A percentile compares a stretch with the other conserved stretches of the same genome.
Evolutionary conservation across 2,888 invertebrate species (phyloP).

Genomic region (Heteromurus nitidus): DNA sequence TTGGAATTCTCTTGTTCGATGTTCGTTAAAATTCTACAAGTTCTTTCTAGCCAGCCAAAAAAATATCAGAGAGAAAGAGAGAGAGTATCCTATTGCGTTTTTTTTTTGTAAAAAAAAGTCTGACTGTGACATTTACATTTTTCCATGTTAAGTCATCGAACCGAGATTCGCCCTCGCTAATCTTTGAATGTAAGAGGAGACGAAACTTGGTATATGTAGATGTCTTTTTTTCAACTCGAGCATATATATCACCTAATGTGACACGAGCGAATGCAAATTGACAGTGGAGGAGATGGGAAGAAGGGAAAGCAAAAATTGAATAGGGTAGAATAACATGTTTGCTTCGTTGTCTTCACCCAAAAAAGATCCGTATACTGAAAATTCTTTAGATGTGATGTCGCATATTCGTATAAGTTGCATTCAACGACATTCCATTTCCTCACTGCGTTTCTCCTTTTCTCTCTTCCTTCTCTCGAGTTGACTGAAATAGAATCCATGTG

Average conservation of each 20-base stretch:
- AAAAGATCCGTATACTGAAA: conserved; percentile 17
- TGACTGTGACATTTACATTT: conserved; percentile 56
- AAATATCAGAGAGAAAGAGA: no score
- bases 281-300: conserved; percentile 50
- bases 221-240: no score
- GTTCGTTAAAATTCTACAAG: conserved; percentile 55
- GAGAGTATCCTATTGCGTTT: conserved; percentile 32
- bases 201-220: not conserved
- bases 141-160: no score
- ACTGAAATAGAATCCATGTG: conserved; percentile 44
- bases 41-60: conserved; percentile 35
- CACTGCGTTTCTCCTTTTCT: not conserved
- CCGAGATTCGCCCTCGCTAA: conserved; percentile 8
- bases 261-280: conserved; percentile 60
- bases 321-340: conserved; percentile 28
- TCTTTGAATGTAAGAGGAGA: not conserved
- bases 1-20: not conserved
- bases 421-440: not conserved
- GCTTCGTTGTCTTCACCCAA: conserved; percentile 39
- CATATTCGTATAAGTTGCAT: not conserved
- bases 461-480: not conserved
- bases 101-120: no score
- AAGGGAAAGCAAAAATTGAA: conserved; percentile 23
- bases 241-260: conserved; percentile 39
- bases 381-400: not conserved